Evolutionary conservation across 1,140 invertebrate genomes (phyloP).

Genomic region (Leptestheria dahalacensis): DNA sequence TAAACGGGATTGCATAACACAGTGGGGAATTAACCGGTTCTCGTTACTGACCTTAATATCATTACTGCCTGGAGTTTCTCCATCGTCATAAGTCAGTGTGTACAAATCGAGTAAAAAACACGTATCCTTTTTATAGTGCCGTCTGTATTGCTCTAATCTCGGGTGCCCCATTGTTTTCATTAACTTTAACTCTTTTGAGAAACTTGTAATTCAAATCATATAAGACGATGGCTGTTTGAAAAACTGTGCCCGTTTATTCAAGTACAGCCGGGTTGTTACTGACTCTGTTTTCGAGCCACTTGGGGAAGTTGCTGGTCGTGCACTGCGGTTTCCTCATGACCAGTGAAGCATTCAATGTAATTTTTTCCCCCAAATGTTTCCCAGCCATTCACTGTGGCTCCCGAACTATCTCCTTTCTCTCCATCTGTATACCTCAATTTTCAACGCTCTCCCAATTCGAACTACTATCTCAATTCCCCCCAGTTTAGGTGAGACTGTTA

Average conservation of each 20-base stretch:
- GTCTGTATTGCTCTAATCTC: slow-evolving; percentile 31
- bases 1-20: too few relatives aligned
- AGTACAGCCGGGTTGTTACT: not conserved
- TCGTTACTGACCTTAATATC: slow-evolving; percentile 19
- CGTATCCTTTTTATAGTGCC: slow-evolving; percentile 73
- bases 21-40: not conserved
- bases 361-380: too few relatives aligned
- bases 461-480: too few relatives aligned
- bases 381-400: too few relatives aligned
- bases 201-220: not conserved
- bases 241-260: not conserved
- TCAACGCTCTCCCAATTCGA: too few relatives aligned
- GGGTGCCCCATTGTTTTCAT: slow-evolving; percentile 16
- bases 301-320: not conserved
- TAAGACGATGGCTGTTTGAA: not conserved
- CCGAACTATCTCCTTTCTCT: too few relatives aligned
- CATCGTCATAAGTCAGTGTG: slow-evolving; percentile 63
- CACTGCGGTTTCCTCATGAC: not conserved
- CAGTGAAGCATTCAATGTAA: not conserved
- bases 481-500: too few relatives aligned
- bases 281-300: not conserved
- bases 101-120: slow-evolving; percentile 64
- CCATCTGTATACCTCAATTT: too few relatives aligned
- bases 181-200: not conserved
- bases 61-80: slow-evolving; percentile 46